Evolutionary conservation across 2,888 invertebrate species (phyloP), one percentile per base, ranked within the genome.

Genomic region (Ametastegia equiseti): DNA sequence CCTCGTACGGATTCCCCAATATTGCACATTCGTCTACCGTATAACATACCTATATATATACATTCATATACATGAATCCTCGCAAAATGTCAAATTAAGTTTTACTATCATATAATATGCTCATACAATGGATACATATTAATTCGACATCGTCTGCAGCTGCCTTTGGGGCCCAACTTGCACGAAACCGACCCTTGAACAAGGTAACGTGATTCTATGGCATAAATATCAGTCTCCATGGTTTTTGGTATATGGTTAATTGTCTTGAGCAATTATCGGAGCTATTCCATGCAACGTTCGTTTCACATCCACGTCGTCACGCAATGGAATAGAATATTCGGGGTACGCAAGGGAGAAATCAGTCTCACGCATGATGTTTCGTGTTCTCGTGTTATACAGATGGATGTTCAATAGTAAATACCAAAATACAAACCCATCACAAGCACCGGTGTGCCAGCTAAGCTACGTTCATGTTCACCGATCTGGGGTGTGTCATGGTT

Each of bases 281-380:
- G 15, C 30, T 57, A 2, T 57, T 30, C 19, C 50, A n/a, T n/a
- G n/a, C n/a, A 19, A 50, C 9, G 6, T n/a, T 50, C 9, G 7
- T 50, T 23, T 9, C 5, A 50, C 6, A 50, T 19, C 50, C 11
- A 54, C 23, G 54, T 9, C 11, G 11, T 54, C 54, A 54, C 54
- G 54, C 54, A 9, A 54, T 23, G 54, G 19, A 9, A 1, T 15
- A 63, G 13, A 63, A 30, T 33, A 36, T 63, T 63, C n/a, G 63
- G 15, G 69, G 69, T 69, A 69, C 42, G 36, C 23, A 42, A 42
- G 69, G 23, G 69, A 45, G 9, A 45, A 23, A 69, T 69, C 69
- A 69, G 19, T 69, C 42, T 69, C 39, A 69, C 69, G 69, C 69
- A 42, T 69, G 39, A 69, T 42, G 63, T 63, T 63, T 36, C 63